Conservation (phyloP, 2,797 vertebrate genomes). For the Silurus lanzhouensis region DNA sequence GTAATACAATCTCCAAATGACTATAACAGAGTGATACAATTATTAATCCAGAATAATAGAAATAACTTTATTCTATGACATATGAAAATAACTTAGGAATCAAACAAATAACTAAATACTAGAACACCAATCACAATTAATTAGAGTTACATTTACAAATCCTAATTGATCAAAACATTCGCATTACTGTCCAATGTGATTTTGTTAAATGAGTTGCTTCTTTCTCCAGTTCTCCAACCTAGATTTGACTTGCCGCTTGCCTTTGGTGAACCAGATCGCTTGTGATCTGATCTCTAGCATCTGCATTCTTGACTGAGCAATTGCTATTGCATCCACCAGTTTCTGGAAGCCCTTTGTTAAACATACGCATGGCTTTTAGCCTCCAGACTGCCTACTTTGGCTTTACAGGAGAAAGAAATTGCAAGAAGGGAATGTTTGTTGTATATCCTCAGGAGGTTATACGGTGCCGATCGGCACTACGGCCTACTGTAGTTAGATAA, state of each 20-base stretch:
- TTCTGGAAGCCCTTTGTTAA: background rate
- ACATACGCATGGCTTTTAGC: background rate
- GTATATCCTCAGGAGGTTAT: background rate
- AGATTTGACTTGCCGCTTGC: background rate
- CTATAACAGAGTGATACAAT: no score
- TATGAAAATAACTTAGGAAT: background rate
- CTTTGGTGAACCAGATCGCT: background rate
- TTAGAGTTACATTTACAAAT: no score
- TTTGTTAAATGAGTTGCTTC: background rate
- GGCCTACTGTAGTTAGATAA: background rate
- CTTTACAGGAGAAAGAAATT: background rate
- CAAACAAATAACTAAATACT: background rate
- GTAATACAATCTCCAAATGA: background rate
- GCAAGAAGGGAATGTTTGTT: background rate
- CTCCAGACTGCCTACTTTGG: background rate
- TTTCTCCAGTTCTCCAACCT: background rate
- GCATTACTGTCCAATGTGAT: background rate
- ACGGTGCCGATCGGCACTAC: background rate
- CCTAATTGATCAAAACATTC: no score
- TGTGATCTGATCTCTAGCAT: background rate
- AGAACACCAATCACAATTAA: background rate
- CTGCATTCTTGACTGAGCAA: slow-evolving; percentile 7
- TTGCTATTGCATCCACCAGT: background rate
- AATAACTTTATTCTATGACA: background rate
- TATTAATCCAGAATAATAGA: background rate